Conservation (phyloP, 2,888 invertebrate species). For the Drosophila phalerata region DNA sequence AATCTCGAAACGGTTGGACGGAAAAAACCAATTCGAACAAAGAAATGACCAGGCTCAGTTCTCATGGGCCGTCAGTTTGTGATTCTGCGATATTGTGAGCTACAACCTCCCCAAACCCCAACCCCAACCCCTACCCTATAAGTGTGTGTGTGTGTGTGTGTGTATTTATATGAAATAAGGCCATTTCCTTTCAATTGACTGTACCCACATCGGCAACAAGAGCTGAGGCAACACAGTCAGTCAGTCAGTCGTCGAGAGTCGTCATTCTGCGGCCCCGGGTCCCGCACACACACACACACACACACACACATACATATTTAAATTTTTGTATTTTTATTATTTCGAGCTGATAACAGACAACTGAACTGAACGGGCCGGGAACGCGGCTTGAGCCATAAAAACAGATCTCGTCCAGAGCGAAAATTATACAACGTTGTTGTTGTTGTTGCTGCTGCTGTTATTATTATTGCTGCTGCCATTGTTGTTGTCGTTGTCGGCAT, state of each 20-base stretch:
- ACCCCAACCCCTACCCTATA: constrained; percentile 21
- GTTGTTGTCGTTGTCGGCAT: constrained; percentile 34
- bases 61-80: constrained; percentile 45
- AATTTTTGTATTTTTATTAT: constrained; percentile 77
- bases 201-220: constrained; percentile 76
- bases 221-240: constrained; percentile 49
- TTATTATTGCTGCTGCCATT: constrained; percentile 8
- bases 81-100: constrained; percentile 68
- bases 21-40: constrained; percentile 78
- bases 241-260: constrained; percentile 12
- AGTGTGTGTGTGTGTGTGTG: constrained; percentile 41
- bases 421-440: constrained; percentile 64
- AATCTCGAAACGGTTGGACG: constrained; percentile 54
- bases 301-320: constrained; percentile 63
- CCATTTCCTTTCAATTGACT: constrained; percentile 81
- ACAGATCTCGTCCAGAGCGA: constrained; percentile 78
- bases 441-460: constrained; percentile 8
- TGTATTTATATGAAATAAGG: constrained; percentile 81
- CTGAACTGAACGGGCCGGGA: constrained; percentile 53
- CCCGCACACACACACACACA: constrained; percentile 50
- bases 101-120: constrained; percentile 21
- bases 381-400: constrained; percentile 77
- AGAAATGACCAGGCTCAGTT: constrained; percentile 78
- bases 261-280: constrained; percentile 64
- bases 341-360: constrained; percentile 82